Base-by-base conservation (phyloP, 2,888 invertebrate genomes). In the Hyppa rectilinea region DNA sequence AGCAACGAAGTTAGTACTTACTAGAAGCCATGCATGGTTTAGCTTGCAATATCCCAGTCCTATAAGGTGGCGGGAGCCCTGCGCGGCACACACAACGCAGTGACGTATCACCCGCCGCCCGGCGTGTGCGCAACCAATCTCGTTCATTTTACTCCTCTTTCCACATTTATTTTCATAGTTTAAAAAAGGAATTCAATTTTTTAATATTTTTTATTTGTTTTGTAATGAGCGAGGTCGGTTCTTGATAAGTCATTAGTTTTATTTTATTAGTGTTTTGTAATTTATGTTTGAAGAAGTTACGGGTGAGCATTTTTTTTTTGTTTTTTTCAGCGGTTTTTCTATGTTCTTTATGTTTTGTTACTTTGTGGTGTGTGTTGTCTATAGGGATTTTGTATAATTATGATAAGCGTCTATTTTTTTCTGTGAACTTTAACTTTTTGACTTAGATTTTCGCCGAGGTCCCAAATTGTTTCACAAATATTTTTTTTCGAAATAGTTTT, bases 21-120 rank as follows among this genome's bases (percentile, higher is more conserved):
- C 75, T 49, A 9, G 31, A 7, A 50, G 40, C 82, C 69, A 61
- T 81, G 81, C 86, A 65, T 66, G 50, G 55, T 56, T 68, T 63
- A 77, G 59, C 65, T 74, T 71, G 66, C 79, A 65, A 79, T 85
- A 75, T 72, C 83, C 75, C 72, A 62, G 69, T 75, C 78, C 79
- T 68, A 60, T 78, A 64, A 58, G 62, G 59, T 65, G 75, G 74
- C 80, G 64, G 77, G 67, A 73, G 80, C 69, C 69, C 73, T 74
- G 70, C 68, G 56, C 69, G 60, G 64, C 74, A 75, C 68, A 62
- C 69, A 63, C 47, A 49, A 71, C 77, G 62, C 79, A 78, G 85
- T 87, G 86, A 86, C 86, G 85, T 87, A 84, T 80, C 78, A 71
- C 70, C 75, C 78, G 77, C 71, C 80, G 75, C 29, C 58, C 78